Percentiles rank a stretch among this genome's conserved stretches.
These are phyloP conservation scores for Stictocephala bisonia DNA, from an alignment of 2,888 invertebrate species.

Conservation along the genomic window DNA sequence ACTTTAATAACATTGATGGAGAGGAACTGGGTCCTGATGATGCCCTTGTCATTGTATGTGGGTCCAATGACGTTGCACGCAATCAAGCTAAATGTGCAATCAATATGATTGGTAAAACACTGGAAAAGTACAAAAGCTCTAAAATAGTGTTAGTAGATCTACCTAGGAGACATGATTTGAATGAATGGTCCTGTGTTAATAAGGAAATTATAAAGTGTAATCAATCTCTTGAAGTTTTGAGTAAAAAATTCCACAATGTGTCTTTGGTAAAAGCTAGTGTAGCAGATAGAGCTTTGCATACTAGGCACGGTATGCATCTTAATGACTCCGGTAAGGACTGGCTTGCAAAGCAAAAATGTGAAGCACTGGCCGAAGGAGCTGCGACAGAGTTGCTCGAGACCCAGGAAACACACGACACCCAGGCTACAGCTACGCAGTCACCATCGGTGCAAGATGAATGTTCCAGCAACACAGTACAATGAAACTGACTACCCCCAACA, in stretches of 20 bases:
- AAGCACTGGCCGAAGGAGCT: not conserved
- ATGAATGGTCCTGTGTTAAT: not conserved
- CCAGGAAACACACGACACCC: not conserved
- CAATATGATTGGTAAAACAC: not conserved
- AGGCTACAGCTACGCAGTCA: too few relatives aligned
- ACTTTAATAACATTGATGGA: not conserved
- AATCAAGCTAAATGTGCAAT: not conserved
- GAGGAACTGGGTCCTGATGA: constrained; percentile 3
- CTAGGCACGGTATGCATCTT: constrained; percentile 15
- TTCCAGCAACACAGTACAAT: too few relatives aligned
- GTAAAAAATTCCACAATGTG: not conserved
- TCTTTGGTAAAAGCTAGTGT: not conserved
- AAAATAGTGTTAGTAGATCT: not conserved
- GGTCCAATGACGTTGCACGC: not conserved
- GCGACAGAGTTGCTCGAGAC: not conserved
- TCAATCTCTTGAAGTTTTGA: not conserved
- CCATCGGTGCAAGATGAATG: too few relatives aligned
- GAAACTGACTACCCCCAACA: too few relatives aligned
- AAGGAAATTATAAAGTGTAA: not conserved
- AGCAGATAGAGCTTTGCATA: constrained; percentile 11
- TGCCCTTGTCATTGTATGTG: not conserved
- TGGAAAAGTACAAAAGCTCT: not conserved
- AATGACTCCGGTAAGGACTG: not conserved
- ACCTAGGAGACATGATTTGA: constrained; percentile 14
- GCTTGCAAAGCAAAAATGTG: not conserved